phyloP scores from a whole-genome alignment of 2,888 invertebrate species.

The Clanis bilineata region DNA sequence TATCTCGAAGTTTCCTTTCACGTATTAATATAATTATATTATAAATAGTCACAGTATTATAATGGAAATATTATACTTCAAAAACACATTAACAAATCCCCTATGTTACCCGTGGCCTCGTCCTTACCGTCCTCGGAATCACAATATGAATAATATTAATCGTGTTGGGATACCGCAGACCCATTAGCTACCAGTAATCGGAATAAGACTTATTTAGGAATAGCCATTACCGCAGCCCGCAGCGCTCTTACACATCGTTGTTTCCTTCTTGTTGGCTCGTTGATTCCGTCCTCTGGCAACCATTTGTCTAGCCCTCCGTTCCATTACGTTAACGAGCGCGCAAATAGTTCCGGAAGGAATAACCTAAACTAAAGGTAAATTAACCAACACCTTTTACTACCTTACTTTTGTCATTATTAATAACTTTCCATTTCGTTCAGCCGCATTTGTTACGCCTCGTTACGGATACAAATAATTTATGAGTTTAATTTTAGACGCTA shows the following conservation, averaged over 20 bases:
- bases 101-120: not conserved
- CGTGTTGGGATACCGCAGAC: not conserved
- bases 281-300: constrained; percentile 57
- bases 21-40: too few species aligned
- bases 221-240: constrained; percentile 38
- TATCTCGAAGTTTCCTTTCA: too few species aligned
- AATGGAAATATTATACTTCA: not conserved
- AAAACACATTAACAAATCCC: constrained; percentile 1
- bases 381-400: constrained; percentile 43
- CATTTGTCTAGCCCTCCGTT: constrained; percentile 65
- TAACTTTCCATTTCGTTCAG: constrained; percentile 23
- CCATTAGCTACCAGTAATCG: constrained; percentile 14
- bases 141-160: constrained; percentile 9
- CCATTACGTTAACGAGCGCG: constrained; percentile 70
- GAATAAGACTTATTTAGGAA: constrained; percentile 24
- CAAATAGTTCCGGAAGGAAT: constrained; percentile 66
- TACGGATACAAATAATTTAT: not conserved
- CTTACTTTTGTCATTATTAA: constrained; percentile 25
- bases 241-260: constrained; percentile 43
- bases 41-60: not conserved
- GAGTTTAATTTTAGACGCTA: not conserved
- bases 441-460: not conserved
- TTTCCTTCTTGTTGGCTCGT: constrained; percentile 55
- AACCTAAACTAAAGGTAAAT: constrained; percentile 45
- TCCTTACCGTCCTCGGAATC: constrained; percentile 9